Conservation (phyloP, 2,113 vertebrate species). For the Myotis lucifugus region DNA sequence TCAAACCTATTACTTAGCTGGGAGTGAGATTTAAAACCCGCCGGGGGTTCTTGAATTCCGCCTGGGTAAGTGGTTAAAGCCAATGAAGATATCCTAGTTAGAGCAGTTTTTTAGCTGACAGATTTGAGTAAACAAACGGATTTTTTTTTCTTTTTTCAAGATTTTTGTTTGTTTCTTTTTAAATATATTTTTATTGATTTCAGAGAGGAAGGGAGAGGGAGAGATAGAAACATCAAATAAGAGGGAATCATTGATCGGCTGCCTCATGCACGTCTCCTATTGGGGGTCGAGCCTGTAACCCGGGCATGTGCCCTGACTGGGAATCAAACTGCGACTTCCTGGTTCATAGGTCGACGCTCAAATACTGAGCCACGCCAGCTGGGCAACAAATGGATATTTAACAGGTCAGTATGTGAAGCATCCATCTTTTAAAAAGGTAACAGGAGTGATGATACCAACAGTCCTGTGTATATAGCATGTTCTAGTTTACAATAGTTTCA, state of each 20-base stretch:
- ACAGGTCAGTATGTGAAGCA: background rate
- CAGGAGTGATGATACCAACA: background rate
- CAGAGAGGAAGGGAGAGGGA: too few species aligned
- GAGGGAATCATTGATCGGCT: too few species aligned
- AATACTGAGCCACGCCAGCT: too few species aligned
- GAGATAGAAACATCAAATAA: too few species aligned
- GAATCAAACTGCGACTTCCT: too few species aligned
- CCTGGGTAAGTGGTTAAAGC: constrained; percentile 64
- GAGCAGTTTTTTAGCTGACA: constrained; percentile 50
- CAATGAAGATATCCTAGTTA: constrained; percentile 63
- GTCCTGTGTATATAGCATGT: too few species aligned
- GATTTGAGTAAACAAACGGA: background rate
- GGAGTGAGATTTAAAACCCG: constrained; percentile 68
- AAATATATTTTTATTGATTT: too few species aligned
- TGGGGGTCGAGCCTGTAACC: too few species aligned
- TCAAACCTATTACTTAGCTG: constrained; percentile 70
- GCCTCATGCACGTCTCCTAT: too few species aligned
- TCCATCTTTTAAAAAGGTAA: background rate
- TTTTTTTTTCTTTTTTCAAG: background rate
- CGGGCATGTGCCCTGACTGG: too few species aligned
- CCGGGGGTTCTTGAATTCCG: constrained; percentile 64
- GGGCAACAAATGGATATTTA: background rate
- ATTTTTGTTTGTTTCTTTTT: too few species aligned
- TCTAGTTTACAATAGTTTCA: background rate
- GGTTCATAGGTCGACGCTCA: too few species aligned